Base-by-base conservation (phyloP, 1,140 invertebrate species). In the Episyrphus balteatus region DNA sequence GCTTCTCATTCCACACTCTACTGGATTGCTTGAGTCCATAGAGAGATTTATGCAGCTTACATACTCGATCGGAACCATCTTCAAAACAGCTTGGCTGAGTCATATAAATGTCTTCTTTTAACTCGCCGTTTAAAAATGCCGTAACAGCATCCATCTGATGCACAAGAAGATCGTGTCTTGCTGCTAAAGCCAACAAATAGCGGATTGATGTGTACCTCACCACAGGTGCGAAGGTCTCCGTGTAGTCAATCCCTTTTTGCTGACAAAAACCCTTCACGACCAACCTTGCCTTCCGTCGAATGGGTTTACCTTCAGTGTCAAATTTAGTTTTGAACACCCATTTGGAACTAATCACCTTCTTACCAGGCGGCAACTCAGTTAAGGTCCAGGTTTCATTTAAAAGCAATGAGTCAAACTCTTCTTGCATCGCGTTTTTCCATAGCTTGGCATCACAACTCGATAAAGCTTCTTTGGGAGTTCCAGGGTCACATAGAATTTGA, bases 61-160 rank as follows among this genome's bases (percentile, higher is more conserved):
- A 54, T 1, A 54, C 51, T 7, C 15, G 15, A 50, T 9, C 17
- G 40, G 19, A 19, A 47, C 46, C 30, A 34, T 43, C 14, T 8
- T 53, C 50, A 39, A 55, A 64, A 2, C 67, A 69, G 52, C 67
- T 49, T 17, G 70, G 67, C 49, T 60, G 57, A 39, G 56, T 21
- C 55, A 73, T 63, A 44, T 58, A 73, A 1, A 74, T 58, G 32
- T 57, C 58, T 55, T 75, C 71, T 15, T 71, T 49, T 11, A 74
- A 45, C 9, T 56, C 42, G n/a, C 63, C 69, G 55, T 73, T 51
- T 6, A 69, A 48, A 52, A 68, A 70, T 2, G 68, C 68, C 14
- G 60, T 68, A 42, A 54, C 58, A 2, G 60, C 51, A 54, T 70
- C 62, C 40, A 61, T 46, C 11, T 67, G 61, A 5, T 45, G 34